Percentiles rank a stretch among this genome's conserved stretches.
phyloP scores from a whole-genome alignment of 1,140 invertebrate species.

The Triops longicaudatus region DNA sequence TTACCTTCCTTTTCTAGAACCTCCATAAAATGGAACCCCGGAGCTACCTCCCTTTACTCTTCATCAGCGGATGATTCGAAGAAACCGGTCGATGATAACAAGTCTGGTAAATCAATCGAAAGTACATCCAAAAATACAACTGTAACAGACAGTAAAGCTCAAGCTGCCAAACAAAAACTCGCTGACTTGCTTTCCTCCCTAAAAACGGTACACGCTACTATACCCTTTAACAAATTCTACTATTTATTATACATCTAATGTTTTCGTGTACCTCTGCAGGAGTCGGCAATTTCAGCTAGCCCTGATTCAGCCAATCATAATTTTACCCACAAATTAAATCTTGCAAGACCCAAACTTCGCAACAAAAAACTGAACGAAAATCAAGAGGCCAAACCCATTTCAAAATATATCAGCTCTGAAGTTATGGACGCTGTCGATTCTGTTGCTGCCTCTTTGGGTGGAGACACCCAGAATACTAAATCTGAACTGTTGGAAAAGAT shows the following conservation, averaged over 20 bases:
- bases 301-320: background rate
- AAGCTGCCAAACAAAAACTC: conserved; percentile 17
- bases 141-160: background rate
- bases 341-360: conserved; percentile 22
- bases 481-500: conserved; percentile 63
- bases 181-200: background rate
- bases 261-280: no score
- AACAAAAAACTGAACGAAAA: conserved; percentile 8
- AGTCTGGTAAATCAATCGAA: background rate
- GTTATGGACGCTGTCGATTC: conserved; percentile 50
- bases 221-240: background rate
- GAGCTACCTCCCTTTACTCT: background rate
- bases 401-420: conserved; percentile 30
- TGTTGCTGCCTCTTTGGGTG: conserved; percentile 54
- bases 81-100: background rate
- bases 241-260: no score
- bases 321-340: conserved; percentile 15
- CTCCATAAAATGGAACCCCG: background rate
- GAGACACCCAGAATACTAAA: conserved; percentile 58
- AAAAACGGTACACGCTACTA: background rate
- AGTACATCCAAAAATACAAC: background rate
- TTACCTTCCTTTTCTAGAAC: background rate
- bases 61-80: background rate
- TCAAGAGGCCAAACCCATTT: background rate
- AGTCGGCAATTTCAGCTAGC: no score